Percentiles rank a stretch among this genome's conserved stretches.
phyloP scores from a whole-genome alignment of 2,113 vertebrate species.

The Anoura caudifer region DNA sequence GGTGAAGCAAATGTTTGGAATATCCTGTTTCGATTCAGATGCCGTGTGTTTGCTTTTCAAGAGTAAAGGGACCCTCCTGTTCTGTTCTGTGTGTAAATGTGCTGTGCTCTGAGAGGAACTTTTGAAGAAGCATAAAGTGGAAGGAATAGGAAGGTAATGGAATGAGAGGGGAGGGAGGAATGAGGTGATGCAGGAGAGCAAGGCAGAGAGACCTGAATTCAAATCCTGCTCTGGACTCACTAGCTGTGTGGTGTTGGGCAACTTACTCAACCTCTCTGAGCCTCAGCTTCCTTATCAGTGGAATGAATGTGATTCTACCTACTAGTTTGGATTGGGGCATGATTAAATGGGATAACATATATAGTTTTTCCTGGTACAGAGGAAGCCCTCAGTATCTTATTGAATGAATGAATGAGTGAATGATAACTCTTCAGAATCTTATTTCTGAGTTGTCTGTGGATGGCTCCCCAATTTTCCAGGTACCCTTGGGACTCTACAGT shows the following conservation, averaged over 20 bases:
- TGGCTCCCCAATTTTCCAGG: neutral
- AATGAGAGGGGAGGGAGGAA: neutral
- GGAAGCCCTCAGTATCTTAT: neutral
- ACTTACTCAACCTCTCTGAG: neutral
- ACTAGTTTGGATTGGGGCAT: neutral
- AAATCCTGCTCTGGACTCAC: neutral
- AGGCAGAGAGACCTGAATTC: neutral
- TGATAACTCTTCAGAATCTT: neutral
- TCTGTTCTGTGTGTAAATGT: neutral
- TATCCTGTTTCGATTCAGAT: constrained; percentile 37
- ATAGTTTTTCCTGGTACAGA: neutral
- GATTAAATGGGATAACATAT: neutral
- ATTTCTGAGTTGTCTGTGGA: neutral
- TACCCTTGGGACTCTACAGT: neutral
- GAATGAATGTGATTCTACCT: neutral
- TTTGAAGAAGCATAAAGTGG: neutral
- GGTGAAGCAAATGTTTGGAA: constrained; percentile 18
- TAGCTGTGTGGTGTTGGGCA: neutral
- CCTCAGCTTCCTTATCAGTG: neutral
- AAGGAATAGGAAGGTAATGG: neutral
- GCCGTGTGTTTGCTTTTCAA: neutral
- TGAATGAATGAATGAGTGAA: neutral
- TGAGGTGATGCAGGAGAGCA: fast-evolving
- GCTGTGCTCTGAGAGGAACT: neutral
- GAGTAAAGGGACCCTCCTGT: neutral